phyloP scores from a whole-genome alignment of 30 jellyfish, hydroid and myxozoan genomes.

The Chrysaora quinquecirrha region DNA sequence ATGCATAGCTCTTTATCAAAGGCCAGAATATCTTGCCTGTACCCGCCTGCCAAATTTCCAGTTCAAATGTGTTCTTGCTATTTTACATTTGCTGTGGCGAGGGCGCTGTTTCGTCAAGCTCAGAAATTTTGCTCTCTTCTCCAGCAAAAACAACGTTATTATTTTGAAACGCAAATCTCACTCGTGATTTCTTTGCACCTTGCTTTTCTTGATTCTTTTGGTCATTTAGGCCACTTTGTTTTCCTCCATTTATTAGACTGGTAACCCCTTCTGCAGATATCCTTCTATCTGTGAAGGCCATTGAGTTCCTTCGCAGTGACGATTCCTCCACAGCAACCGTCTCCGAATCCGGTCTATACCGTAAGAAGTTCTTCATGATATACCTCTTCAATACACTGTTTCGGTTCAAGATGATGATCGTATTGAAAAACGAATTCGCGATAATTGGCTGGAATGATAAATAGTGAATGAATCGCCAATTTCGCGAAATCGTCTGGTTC shows the following conservation, averaged over 20 bases:
- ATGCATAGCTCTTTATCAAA: too few relatives aligned
- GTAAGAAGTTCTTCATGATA: neutral
- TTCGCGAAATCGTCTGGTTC: constrained; percentile 13
- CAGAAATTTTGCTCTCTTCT: too few relatives aligned
- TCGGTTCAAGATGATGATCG: constrained; percentile 26
- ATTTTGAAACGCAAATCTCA: neutral
- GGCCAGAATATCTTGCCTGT: too few relatives aligned
- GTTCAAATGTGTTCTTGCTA: too few relatives aligned
- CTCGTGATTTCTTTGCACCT: neutral
- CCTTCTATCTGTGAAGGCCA: too few relatives aligned
- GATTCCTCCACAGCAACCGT: neutral
- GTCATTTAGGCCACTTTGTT: too few relatives aligned
- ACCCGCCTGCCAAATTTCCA: too few relatives aligned
- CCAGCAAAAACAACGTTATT: neutral
- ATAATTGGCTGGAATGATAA: constrained; percentile 37
- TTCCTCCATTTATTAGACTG: too few relatives aligned
- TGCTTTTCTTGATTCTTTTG: too few relatives aligned
- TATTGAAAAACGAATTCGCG: constrained; percentile 28
- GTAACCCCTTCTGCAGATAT: too few relatives aligned
- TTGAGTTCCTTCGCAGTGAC: neutral
- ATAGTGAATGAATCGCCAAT: constrained; percentile 34
- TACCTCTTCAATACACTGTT: constrained; percentile 22
- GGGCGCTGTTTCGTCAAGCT: too few relatives aligned
- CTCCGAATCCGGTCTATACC: neutral
- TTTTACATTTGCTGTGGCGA: too few relatives aligned